Evolutionary conservation across 2,113 vertebrate genomes (phyloP).

Genomic region (Hypomesus transpacificus): DNA sequence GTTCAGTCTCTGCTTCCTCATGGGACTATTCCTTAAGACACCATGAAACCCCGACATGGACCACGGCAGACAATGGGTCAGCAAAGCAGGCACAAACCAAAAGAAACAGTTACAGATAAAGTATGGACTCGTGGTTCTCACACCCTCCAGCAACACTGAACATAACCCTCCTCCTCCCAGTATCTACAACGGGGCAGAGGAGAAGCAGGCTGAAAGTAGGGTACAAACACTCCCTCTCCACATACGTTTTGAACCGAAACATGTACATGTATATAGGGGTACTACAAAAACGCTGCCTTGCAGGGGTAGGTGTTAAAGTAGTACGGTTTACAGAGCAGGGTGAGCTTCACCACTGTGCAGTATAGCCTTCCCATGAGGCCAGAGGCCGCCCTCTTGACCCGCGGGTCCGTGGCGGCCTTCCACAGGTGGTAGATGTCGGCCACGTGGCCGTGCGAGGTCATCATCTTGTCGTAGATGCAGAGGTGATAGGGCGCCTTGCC

Average conservation of each 20-base stretch:
- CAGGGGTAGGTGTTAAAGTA: conserved; percentile 81
- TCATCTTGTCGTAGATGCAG: conserved; percentile 93
- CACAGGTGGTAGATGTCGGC: conserved; percentile 84
- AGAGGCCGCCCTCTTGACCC: conserved; percentile 71
- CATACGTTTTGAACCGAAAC: background rate
- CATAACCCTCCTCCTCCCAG: background rate
- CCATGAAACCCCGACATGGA: background rate
- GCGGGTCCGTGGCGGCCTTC: conserved; percentile 79
- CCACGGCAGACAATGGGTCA: background rate
- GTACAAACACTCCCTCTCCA: background rate
- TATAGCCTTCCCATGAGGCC: conserved; percentile 80
- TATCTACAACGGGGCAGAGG: conserved; percentile 18
- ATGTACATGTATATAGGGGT: conserved; percentile 20
- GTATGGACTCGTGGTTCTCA: background rate
- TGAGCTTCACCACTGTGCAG: conserved; percentile 79
- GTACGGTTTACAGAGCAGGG: conserved; percentile 80
- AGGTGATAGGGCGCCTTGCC: conserved; percentile 85
- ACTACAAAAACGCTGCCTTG: conserved; percentile 83
- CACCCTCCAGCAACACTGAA: background rate
- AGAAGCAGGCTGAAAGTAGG: conserved; percentile 47
- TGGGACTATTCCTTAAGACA: background rate
- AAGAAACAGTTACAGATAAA: conserved; percentile 7
- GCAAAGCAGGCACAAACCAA: background rate
- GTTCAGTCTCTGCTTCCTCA: background rate
- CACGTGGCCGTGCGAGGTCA: conserved; percentile 91